Conservation (phyloP, 1,140 invertebrate genomes). For the Rhopalosiphum padi region DNA sequence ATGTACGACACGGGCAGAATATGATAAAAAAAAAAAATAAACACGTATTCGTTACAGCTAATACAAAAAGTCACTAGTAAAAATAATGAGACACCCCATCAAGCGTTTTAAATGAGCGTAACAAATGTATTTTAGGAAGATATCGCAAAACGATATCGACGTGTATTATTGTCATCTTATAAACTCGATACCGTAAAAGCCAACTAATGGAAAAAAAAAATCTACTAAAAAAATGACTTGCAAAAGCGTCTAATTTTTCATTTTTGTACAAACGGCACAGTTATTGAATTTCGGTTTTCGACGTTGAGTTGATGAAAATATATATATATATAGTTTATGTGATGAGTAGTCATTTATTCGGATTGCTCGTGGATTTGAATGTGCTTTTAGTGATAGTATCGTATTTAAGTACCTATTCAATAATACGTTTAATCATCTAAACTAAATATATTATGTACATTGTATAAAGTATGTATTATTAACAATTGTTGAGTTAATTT, state of each 20-base stretch:
- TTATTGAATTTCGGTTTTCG: not conserved
- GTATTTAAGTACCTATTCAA: not conserved
- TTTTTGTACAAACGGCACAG: not conserved
- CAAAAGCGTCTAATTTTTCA: not conserved
- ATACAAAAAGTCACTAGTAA: not conserved
- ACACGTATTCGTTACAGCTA: not conserved
- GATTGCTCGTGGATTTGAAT: not conserved
- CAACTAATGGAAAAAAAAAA: not conserved
- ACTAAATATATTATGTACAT: conserved; percentile 20
- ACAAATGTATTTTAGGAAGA: not conserved
- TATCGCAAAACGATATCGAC: not conserved
- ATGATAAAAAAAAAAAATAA: not conserved
- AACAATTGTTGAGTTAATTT: not conserved
- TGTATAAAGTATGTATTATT: not conserved
- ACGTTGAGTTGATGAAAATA: not conserved
- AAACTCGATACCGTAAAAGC: not conserved
- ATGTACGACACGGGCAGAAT: not conserved
- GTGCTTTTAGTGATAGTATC: not conserved
- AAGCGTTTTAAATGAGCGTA: conserved; percentile 30
- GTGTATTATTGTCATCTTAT: conserved; percentile 35
- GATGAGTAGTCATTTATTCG: not conserved
- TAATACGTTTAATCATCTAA: not conserved
- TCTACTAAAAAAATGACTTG: not conserved
- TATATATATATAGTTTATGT: too few species aligned
- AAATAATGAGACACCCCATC: not conserved